Conservation (phyloP, 2,113 vertebrate genomes). For the Thunnus thynnus region DNA sequence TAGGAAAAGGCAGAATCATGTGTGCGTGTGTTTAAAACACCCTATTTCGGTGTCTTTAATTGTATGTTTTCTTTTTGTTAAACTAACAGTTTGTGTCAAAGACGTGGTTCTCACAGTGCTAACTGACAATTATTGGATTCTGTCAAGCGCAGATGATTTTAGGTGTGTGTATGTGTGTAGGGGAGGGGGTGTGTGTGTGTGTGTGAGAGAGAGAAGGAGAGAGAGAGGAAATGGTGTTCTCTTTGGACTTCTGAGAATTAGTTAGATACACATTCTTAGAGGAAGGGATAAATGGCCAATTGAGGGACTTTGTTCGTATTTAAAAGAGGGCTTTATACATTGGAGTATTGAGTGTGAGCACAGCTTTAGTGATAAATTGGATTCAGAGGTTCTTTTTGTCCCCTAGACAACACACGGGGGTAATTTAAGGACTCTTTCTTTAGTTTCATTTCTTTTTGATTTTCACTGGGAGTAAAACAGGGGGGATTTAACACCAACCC, state of each 20-base stretch:
- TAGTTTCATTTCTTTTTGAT: slow-evolving; percentile 59
- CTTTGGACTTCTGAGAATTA: slow-evolving; percentile 76
- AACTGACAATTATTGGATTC: slow-evolving; percentile 69
- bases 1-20: slow-evolving; percentile 44
- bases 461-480: slow-evolving; percentile 43
- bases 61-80: slow-evolving; percentile 58
- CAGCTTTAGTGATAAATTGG: slow-evolving; percentile 75
- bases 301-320: slow-evolving; percentile 68
- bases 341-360: slow-evolving; percentile 71
- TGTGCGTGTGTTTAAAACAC: slow-evolving; percentile 36
- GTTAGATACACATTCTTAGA: slow-evolving; percentile 76
- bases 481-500: slow-evolving; percentile 38
- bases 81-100: slow-evolving; percentile 66
- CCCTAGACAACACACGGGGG: slow-evolving; percentile 64
- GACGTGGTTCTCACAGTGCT: slow-evolving; percentile 35
- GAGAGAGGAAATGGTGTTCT: slow-evolving; percentile 56
- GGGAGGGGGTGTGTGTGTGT: not conserved
- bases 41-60: slow-evolving; percentile 59
- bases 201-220: not conserved
- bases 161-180: slow-evolving; percentile 26
- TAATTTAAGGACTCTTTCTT: slow-evolving; percentile 74
- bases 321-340: slow-evolving; percentile 74
- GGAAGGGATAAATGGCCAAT: slow-evolving; percentile 73
- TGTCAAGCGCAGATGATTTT: slow-evolving; percentile 56
- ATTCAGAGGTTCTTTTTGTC: slow-evolving; percentile 72